phyloP scores from a whole-genome alignment of 92 coral and sea anemone genomes.

The Phenganax stokvisi region DNA sequence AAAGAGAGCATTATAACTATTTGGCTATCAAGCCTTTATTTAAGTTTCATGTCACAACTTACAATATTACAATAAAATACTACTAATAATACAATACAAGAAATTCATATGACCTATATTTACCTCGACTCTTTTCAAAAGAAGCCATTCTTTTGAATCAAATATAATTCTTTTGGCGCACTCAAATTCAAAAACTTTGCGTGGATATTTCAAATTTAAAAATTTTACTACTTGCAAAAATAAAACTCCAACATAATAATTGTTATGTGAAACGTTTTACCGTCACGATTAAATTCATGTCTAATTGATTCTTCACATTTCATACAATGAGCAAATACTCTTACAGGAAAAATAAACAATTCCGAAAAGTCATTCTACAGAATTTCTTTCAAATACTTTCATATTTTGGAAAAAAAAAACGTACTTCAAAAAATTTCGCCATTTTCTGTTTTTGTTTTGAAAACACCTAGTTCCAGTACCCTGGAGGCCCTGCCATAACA shows the following conservation, averaged over 20 bases:
- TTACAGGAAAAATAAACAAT: no score
- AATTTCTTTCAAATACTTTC: no score
- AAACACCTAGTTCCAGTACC: neutral
- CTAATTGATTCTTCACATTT: no score
- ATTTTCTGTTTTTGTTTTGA: constrained; percentile 24
- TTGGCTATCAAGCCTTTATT: no score
- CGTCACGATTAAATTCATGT: neutral
- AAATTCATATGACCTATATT: neutral
- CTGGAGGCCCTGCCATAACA: neutral
- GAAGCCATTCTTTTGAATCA: constrained; percentile 10
- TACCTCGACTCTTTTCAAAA: constrained; percentile 28
- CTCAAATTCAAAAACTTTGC: neutral
- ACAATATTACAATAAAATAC: neutral
- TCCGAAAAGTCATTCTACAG: no score
- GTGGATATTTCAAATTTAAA: neutral
- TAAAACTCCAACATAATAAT: neutral
- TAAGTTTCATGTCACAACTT: neutral
- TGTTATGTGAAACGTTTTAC: neutral
- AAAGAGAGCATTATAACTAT: neutral
- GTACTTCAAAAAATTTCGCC: constrained; percentile 6
- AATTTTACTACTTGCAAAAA: no score
- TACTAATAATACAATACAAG: no score
- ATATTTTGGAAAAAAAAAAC: neutral
- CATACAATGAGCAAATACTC: no score
- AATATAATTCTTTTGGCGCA: neutral